Evolutionary conservation across 2,888 invertebrate genomes (phyloP).

Genomic region (Pandemis corylana): DNA sequence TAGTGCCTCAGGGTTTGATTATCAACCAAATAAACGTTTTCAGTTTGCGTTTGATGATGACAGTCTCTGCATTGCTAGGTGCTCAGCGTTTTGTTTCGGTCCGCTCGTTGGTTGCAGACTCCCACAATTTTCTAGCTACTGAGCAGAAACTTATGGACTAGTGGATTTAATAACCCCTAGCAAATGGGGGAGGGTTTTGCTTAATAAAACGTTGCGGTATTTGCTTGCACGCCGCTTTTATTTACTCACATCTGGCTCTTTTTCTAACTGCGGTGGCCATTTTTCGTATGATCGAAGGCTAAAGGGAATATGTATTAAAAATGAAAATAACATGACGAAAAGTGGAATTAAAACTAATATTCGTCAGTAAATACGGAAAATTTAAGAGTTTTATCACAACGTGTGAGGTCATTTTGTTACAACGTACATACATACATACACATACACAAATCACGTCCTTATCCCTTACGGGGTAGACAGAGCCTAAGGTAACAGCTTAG

Average conservation of each 20-base stretch:
- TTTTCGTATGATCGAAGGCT: neutral
- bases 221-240: neutral
- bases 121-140: conserved; percentile 24
- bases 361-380: too few species aligned
- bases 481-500: too few species aligned
- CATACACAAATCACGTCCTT: too few species aligned
- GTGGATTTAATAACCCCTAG: conserved; percentile 19
- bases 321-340: too few species aligned
- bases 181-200: conserved; percentile 7
- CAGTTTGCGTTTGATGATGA: neutral
- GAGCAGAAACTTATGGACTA: conserved; percentile 24
- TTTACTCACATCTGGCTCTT: neutral
- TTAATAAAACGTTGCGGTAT: neutral
- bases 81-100: conserved; percentile 7
- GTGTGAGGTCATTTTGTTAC: too few species aligned
- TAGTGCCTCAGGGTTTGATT: too few species aligned
- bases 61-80: neutral
- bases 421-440: too few species aligned
- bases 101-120: conserved; percentile 18
- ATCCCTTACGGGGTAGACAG: too few species aligned
- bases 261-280: neutral
- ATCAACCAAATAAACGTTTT: neutral
- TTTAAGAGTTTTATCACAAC: too few species aligned
- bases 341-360: too few species aligned
- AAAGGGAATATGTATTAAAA: too few species aligned